Evolutionary conservation across 2,797 vertebrate species (phyloP).

Genomic region (Todus mexicanus): DNA sequence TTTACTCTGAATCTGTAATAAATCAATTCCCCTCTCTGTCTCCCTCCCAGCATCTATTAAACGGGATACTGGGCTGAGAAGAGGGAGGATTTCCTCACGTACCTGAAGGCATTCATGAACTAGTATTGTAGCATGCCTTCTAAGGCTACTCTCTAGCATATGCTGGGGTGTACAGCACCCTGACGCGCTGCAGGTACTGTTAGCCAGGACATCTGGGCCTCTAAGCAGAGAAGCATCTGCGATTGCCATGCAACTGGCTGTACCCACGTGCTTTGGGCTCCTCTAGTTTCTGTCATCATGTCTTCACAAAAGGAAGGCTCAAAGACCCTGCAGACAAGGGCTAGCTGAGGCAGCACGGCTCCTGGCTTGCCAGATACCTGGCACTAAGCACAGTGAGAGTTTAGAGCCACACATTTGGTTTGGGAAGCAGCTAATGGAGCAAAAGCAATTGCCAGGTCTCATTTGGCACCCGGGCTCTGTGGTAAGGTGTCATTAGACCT

Average conservation of each 20-base stretch:
- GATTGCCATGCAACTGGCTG: rapidly evolving
- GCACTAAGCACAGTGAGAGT: rapidly evolving
- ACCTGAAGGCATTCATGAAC: not conserved
- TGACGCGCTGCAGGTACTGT: rapidly evolving
- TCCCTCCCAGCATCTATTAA: not conserved
- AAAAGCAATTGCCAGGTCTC: not conserved
- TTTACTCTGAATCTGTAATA: not conserved
- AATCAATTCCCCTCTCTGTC: not conserved
- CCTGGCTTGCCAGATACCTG: not conserved
- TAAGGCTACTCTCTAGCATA: not conserved
- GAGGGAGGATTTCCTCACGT: not conserved
- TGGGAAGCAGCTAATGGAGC: not conserved
- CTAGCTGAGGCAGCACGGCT: rapidly evolving
- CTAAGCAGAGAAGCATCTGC: not conserved
- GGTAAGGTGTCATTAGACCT: not conserved
- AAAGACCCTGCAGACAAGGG: rapidly evolving
- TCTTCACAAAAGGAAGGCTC: not conserved
- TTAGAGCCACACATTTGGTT: not conserved
- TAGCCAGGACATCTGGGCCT: not conserved
- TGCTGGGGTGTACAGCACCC: not conserved
- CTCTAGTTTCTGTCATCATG: not conserved
- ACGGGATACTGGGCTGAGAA: not conserved
- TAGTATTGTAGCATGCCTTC: not conserved
- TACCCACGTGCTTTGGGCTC: not conserved
- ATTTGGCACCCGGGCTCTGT: not conserved